Evolutionary conservation across 2,113 vertebrate species (phyloP).

Genomic region (Corydoras maculifer): DNA sequence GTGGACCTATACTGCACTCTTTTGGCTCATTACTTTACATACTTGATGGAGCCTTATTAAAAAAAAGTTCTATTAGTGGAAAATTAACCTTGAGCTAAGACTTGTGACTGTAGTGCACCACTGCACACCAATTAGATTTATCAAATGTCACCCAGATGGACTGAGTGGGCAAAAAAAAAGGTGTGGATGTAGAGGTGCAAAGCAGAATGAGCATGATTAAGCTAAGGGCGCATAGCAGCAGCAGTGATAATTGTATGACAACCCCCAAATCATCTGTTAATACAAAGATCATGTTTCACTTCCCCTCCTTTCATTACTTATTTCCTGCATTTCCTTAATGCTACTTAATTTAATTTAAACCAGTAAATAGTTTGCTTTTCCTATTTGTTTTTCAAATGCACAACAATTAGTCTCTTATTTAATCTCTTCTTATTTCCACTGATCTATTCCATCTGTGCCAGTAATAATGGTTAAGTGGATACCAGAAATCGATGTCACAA

Average conservation of each 20-base stretch:
- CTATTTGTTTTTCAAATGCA: neutral
- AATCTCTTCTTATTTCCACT: too few relatives aligned
- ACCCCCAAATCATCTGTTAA: conserved; percentile 39
- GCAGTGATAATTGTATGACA: conserved; percentile 32
- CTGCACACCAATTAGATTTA: conserved; percentile 10
- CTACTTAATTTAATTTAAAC: neutral
- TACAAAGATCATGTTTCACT: conserved; percentile 22
- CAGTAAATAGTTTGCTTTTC: neutral
- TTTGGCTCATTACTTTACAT: too few relatives aligned
- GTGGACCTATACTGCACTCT: too few relatives aligned
- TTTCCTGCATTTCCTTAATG: neutral
- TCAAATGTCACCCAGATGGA: conserved; percentile 41
- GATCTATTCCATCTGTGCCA: neutral
- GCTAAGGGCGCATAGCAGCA: neutral
- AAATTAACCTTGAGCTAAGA: conserved; percentile 5
- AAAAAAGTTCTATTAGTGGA: neutral
- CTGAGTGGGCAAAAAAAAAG: conserved; percentile 30
- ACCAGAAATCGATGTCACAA: neutral
- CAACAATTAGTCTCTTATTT: too few relatives aligned
- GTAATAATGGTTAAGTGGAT: conserved; percentile 3
- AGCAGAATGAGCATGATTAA: conserved; percentile 6
- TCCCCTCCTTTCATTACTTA: neutral
- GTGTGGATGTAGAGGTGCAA: conserved; percentile 22
- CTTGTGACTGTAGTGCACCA: conserved; percentile 9
- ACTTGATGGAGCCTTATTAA: too few relatives aligned